phyloP scores from a whole-genome alignment of 1,140 invertebrate species.

The Macrosteles quadrilineatus region DNA sequence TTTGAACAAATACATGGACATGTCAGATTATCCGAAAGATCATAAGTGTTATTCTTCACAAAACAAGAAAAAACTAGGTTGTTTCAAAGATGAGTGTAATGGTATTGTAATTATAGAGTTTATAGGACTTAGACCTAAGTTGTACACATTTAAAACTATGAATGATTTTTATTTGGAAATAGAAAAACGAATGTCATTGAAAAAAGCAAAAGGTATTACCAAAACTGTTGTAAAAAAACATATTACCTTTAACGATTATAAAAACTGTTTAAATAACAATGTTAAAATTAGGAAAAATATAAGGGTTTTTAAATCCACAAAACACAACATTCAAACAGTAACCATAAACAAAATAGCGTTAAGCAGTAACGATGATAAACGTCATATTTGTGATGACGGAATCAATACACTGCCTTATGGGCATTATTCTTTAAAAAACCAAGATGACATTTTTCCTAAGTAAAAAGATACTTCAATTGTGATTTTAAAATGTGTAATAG shows the following conservation, averaged over 20 bases:
- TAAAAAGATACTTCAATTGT: not conserved
- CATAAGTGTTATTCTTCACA: not conserved
- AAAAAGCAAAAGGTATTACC: not conserved
- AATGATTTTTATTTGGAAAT: not conserved
- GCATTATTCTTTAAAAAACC: no score
- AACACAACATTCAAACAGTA: not conserved
- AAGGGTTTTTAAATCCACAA: not conserved
- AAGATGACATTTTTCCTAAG: not conserved
- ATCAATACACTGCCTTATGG: not conserved
- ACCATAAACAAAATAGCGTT: not conserved
- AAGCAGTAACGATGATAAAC: not conserved
- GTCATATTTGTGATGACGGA: not conserved
- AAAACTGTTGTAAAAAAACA: not conserved
- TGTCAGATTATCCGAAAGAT: not conserved
- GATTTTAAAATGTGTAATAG: not conserved
- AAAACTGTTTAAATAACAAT: not conserved
- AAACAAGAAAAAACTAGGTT: not conserved
- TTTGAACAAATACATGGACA: not conserved
- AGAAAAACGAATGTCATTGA: not conserved
- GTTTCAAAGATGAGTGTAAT: not conserved
- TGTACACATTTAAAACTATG: not conserved
- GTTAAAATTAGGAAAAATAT: no score
- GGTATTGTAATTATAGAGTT: not conserved
- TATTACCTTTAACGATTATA: not conserved
- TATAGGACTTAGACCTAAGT: not conserved